Evolutionary conservation across 1,140 invertebrate species (phyloP).

Genomic region (Habropoda laboriosa): DNA sequence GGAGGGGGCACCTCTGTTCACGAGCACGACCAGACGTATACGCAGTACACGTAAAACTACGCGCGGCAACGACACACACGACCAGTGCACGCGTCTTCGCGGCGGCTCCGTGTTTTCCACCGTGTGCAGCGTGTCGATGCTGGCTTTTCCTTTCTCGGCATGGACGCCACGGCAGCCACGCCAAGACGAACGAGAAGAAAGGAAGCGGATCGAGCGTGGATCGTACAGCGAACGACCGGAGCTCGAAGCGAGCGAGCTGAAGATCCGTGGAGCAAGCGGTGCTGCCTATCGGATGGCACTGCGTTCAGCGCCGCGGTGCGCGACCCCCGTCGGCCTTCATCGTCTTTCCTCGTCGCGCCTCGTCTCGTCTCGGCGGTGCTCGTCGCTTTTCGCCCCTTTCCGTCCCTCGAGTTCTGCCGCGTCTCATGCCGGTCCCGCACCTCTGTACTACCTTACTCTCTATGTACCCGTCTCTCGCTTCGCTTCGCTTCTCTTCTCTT

Average conservation of each 20-base stretch:
- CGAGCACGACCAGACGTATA: slow-evolving; percentile 56
- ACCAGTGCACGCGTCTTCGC: slow-evolving; percentile 52
- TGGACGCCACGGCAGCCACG: slow-evolving; percentile 53
- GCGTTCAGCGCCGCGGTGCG: slow-evolving; percentile 73
- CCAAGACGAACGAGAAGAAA: slow-evolving; percentile 43
- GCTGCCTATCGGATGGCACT: slow-evolving; percentile 77
- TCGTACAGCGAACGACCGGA: slow-evolving; percentile 60
- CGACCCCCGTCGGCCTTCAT: slow-evolving; percentile 70
- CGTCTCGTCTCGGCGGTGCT: slow-evolving; percentile 63
- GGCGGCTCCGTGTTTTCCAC: slow-evolving; percentile 58
- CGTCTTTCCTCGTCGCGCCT: slow-evolving; percentile 69
- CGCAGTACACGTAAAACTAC: slow-evolving; percentile 54
- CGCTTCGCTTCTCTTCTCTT: neutral
- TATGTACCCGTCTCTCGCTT: slow-evolving; percentile 5
- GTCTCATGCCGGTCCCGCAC: slow-evolving; percentile 23
- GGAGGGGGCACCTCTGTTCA: slow-evolving; percentile 58
- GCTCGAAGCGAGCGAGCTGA: slow-evolving; percentile 59
- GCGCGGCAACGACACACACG: slow-evolving; percentile 60
- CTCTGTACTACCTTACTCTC: slow-evolving; percentile 19
- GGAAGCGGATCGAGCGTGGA: slow-evolving; percentile 51
- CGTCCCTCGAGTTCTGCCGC: slow-evolving; percentile 47
- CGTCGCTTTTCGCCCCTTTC: slow-evolving; percentile 64
- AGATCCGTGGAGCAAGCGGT: slow-evolving; percentile 71
- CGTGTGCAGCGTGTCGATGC: slow-evolving; percentile 33
- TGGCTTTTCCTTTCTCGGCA: slow-evolving; percentile 51